Conservation (phyloP, 2,888 invertebrate genomes). For the Drosophila cognata region DNA sequence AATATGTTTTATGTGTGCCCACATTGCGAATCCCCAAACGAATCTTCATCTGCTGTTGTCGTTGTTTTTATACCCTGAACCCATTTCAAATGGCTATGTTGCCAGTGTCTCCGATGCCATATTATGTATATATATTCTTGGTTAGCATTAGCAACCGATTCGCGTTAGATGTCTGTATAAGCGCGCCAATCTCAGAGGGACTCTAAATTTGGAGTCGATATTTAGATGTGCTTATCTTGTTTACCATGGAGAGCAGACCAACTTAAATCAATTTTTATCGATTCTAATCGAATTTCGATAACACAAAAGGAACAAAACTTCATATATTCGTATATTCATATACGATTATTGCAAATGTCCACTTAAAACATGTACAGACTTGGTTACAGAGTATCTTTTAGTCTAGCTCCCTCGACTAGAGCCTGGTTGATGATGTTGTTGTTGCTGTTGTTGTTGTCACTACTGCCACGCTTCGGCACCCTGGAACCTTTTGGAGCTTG, state of each 20-base stretch:
- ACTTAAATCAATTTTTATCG: not conserved
- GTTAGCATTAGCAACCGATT: not conserved
- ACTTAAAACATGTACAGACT: not conserved
- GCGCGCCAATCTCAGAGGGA: not conserved
- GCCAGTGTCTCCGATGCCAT: not conserved
- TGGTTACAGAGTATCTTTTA: not conserved
- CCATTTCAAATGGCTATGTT: not conserved
- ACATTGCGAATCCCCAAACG: slow-evolving; percentile 56
- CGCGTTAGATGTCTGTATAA: not conserved
- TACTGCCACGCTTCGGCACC: slow-evolving; percentile 59
- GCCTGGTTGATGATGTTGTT: slow-evolving; percentile 8
- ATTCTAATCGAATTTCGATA: no score
- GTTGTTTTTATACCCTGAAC: not conserved
- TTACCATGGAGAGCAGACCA: not conserved
- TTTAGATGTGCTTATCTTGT: not conserved
- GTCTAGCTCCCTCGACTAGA: not conserved
- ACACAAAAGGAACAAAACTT: no score
- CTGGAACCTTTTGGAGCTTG: slow-evolving; percentile 15
- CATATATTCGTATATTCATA: not conserved
- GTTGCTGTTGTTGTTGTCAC: slow-evolving; percentile 28
- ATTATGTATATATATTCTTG: not conserved
- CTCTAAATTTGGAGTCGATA: not conserved
- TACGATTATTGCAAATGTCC: not conserved
- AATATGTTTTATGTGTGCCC: slow-evolving; percentile 72
- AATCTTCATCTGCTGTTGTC: slow-evolving; percentile 42